Percentiles rank a stretch among this genome's conserved stretches.
These are phyloP conservation scores for Microctonus aethiopoides DNA, from an alignment of 2,888 invertebrate genomes.

Conservation along the genomic window DNA sequence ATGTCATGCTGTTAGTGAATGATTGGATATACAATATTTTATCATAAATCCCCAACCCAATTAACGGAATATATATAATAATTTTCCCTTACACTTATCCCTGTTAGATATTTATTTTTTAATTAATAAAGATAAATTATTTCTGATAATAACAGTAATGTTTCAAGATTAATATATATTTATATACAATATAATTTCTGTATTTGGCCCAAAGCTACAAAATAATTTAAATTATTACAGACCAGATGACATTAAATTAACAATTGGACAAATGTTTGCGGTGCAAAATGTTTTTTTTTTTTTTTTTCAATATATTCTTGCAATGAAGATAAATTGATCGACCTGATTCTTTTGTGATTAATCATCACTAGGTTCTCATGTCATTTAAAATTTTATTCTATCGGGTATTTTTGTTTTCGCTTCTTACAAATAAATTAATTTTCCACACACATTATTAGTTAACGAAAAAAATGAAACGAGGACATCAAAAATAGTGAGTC, in stretches of 20 bases:
- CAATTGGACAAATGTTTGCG: neutral
- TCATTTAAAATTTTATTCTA: neutral
- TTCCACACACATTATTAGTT: neutral
- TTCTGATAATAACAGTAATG: neutral
- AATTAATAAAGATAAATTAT: neutral
- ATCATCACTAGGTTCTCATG: neutral
- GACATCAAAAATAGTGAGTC: too few relatives aligned
- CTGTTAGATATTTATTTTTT: neutral
- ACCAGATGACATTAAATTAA: neutral
- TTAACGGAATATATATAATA: neutral
- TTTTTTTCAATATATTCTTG: neutral
- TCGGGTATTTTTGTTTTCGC: neutral
- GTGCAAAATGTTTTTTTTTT: neutral
- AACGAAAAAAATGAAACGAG: too few relatives aligned
- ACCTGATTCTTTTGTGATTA: neutral
- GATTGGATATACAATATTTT: constrained; percentile 4
- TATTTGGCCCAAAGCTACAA: neutral
- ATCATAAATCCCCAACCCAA: neutral
- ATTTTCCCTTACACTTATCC: neutral
- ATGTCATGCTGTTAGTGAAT: constrained; percentile 65
- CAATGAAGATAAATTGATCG: neutral
- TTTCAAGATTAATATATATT: neutral
- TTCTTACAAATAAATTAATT: neutral
- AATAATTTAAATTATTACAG: neutral
- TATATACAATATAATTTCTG: neutral